Conservation (phyloP, 1,140 invertebrate genomes). For the Tyrophagus putrescentiae region DNA sequence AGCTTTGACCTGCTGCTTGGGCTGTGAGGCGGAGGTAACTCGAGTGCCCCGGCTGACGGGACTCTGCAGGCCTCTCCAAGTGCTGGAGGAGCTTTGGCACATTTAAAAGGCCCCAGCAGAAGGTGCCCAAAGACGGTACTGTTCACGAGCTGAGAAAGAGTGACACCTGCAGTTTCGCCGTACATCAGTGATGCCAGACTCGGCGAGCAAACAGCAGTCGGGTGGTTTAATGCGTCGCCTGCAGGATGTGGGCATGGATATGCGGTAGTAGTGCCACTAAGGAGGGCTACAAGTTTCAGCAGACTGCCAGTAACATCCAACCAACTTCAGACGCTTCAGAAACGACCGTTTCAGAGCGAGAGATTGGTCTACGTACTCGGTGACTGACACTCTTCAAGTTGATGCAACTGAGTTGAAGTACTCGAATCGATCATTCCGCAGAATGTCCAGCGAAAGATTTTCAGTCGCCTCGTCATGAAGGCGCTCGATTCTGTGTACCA, state of each 20-base stretch:
- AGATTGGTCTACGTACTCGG: constrained; percentile 75
- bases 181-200: neutral
- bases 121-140: constrained; percentile 82
- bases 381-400: constrained; percentile 71
- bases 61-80: constrained; percentile 60
- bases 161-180: neutral
- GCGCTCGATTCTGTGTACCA: constrained; percentile 66
- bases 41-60: constrained; percentile 48
- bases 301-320: neutral
- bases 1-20: constrained; percentile 62
- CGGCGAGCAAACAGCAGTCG: neutral
- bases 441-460: constrained; percentile 48
- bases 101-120: constrained; percentile 61
- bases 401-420: constrained; percentile 67
- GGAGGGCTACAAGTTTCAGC: neutral
- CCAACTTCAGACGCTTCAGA: constrained; percentile 11
- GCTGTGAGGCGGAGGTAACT: constrained; percentile 25
- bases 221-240: constrained; percentile 21
- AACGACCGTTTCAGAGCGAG: constrained; percentile 43
- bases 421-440: constrained; percentile 64
- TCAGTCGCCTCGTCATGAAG: constrained; percentile 65
- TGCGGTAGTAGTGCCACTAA: neutral
- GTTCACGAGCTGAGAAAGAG: constrained; percentile 54
- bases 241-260: constrained; percentile 20
- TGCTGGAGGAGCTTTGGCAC: constrained; percentile 79